Evolutionary conservation across 2,888 invertebrate genomes (phyloP).

Genomic region (Griposia aprilina): DNA sequence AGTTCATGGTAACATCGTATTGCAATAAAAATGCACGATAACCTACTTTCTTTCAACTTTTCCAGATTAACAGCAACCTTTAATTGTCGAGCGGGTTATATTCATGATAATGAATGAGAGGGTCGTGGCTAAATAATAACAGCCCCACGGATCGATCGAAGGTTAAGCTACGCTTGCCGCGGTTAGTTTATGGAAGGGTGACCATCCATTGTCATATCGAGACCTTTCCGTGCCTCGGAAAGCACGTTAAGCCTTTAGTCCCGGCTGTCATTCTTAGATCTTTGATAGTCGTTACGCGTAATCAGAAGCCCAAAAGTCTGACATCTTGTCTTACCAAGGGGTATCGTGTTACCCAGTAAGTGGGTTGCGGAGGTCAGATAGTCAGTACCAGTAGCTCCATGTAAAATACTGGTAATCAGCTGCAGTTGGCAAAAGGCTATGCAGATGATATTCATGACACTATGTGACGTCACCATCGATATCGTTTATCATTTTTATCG

Average conservation of each 20-base stretch:
- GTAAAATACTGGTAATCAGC: background rate
- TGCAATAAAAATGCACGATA: slow-evolving; percentile 28
- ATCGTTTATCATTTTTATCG: slow-evolving; percentile 49
- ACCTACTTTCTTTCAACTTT: slow-evolving; percentile 42
- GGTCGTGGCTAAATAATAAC: background rate
- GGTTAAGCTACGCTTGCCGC: background rate
- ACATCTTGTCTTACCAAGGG: no score
- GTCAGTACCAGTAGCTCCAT: background rate
- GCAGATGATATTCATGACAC: background rate
- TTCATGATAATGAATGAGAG: background rate
- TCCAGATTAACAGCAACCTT: slow-evolving; percentile 19
- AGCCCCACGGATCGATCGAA: background rate
- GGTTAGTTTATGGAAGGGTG: background rate
- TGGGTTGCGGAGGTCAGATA: background rate
- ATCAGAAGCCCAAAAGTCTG: background rate
- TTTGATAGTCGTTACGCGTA: background rate
- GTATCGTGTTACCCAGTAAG: background rate
- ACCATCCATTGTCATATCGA: background rate
- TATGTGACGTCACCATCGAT: slow-evolving; percentile 18
- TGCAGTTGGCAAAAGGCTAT: background rate
- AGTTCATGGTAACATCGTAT: slow-evolving; percentile 36
- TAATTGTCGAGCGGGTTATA: background rate
- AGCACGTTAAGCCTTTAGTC: background rate
- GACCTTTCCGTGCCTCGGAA: no score
- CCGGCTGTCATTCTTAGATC: background rate